Evolutionary conservation across 1,140 invertebrate species (phyloP).

Genomic region (Anagrus nilaparvatae): DNA sequence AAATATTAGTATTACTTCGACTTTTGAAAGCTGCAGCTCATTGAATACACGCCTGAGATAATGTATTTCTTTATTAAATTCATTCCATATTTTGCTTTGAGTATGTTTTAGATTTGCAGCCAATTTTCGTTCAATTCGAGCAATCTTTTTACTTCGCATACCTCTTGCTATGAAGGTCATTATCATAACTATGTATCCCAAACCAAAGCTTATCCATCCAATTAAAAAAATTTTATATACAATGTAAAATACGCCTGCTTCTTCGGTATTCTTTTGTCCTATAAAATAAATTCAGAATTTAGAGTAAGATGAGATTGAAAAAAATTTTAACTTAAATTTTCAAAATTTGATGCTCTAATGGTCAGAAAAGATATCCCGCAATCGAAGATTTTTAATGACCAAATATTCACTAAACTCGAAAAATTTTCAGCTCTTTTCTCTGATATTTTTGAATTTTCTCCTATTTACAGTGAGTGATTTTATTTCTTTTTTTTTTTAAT

Average conservation of each 20-base stretch:
- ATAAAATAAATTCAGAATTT: conserved; percentile 1
- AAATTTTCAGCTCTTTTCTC: too few species aligned
- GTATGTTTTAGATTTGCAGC: conserved; percentile 64
- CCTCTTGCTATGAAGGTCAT: conserved; percentile 73
- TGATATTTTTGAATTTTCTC: too few species aligned
- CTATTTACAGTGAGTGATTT: too few species aligned
- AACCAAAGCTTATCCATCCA: conserved; percentile 81
- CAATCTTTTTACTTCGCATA: conserved; percentile 63
- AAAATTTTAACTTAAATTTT: too few species aligned
- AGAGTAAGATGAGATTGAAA: background rate
- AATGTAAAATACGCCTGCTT: conserved; percentile 49
- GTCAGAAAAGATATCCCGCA: conserved; percentile 4
- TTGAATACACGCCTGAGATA: conserved; percentile 64
- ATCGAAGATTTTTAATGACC: background rate
- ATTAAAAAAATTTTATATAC: conserved; percentile 65
- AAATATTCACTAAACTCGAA: background rate
- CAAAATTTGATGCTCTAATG: too few species aligned
- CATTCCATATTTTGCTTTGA: conserved; percentile 65
- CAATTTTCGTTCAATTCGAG: conserved; percentile 63
- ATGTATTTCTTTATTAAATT: conserved; percentile 64
- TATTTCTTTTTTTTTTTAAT: too few species aligned
- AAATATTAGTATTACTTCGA: conserved; percentile 50
- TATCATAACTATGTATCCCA: conserved; percentile 86
- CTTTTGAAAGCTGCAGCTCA: conserved; percentile 65
- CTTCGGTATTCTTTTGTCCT: conserved; percentile 42